phyloP scores from a whole-genome alignment of 2,113 vertebrate species.

The Fregata magnificens region DNA sequence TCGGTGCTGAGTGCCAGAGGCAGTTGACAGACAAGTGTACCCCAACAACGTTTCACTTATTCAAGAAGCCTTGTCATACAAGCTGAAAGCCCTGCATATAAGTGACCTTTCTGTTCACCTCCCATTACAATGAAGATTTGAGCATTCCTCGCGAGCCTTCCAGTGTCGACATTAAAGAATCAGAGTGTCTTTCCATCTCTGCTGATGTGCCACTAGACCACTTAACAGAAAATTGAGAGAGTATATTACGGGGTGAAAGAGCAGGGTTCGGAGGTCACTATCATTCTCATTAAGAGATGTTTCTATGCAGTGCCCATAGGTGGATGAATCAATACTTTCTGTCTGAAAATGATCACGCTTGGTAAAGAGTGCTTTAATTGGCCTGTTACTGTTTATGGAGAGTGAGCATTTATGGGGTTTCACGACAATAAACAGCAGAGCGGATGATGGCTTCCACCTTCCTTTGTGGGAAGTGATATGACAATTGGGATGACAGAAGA shows the following conservation, averaged over 20 bases:
- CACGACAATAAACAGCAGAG: constrained; percentile 65
- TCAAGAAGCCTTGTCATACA: constrained; percentile 63
- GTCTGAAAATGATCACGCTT: constrained; percentile 72
- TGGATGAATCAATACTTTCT: constrained; percentile 74
- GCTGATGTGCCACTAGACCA: constrained; percentile 59
- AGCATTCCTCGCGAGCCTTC: constrained; percentile 53
- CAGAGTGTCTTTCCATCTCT: constrained; percentile 61
- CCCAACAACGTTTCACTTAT: constrained; percentile 53
- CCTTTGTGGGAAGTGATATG: constrained; percentile 39
- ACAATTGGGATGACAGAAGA: constrained; percentile 47
- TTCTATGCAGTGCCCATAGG: constrained; percentile 71
- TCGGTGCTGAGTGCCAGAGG: background rate
- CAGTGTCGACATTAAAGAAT: constrained; percentile 62
- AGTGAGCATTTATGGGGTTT: constrained; percentile 58
- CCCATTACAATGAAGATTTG: constrained; percentile 67
- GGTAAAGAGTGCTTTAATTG: constrained; percentile 75
- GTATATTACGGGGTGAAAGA: constrained; percentile 70
- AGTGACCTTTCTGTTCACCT: constrained; percentile 55
- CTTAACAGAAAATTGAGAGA: constrained; percentile 77
- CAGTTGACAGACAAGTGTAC: constrained; percentile 54
- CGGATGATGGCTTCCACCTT: constrained; percentile 32
- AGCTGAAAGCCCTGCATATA: constrained; percentile 55
- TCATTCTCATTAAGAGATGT: constrained; percentile 77
- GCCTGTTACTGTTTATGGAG: constrained; percentile 65
- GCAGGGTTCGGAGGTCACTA: constrained; percentile 71